Evolutionary conservation across 2,797 vertebrate species (phyloP).

Genomic region (Calcarius lapponicus): DNA sequence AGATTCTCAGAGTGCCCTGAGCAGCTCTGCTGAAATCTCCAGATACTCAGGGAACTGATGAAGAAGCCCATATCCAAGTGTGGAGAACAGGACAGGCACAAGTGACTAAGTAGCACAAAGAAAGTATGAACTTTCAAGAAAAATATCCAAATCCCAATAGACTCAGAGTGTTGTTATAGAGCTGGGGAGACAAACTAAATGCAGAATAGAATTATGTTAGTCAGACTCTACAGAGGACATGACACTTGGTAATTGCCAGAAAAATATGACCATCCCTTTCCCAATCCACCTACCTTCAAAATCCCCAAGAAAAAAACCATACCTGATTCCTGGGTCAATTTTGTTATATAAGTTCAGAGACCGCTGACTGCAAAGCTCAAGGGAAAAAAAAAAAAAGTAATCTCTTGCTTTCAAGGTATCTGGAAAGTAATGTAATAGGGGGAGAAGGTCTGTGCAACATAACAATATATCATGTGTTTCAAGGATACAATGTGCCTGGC

Average conservation of each 20-base stretch:
- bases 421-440: not conserved
- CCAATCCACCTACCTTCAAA: no score
- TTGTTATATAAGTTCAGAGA: not conserved
- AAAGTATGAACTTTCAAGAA: not conserved
- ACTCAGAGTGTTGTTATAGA: not conserved
- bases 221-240: not conserved
- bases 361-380: not conserved
- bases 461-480: not conserved
- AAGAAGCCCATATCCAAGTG: not conserved
- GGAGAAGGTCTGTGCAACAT: not conserved
- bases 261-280: not conserved
- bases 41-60: not conserved
- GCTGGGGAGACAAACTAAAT: not conserved
- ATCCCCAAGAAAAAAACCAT: not conserved
- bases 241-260: not conserved
- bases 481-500: not conserved
- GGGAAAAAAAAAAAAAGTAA: not conserved
- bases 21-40: not conserved
- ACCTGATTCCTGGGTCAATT: not conserved
- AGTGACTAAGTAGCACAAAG: not conserved
- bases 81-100: rapidly evolving
- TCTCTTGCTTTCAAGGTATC: not conserved
- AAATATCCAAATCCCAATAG: not conserved
- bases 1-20: not conserved
- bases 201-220: not conserved